Conservation (phyloP, 2,113 vertebrate genomes). For the Gobiocypris rarus region DNA sequence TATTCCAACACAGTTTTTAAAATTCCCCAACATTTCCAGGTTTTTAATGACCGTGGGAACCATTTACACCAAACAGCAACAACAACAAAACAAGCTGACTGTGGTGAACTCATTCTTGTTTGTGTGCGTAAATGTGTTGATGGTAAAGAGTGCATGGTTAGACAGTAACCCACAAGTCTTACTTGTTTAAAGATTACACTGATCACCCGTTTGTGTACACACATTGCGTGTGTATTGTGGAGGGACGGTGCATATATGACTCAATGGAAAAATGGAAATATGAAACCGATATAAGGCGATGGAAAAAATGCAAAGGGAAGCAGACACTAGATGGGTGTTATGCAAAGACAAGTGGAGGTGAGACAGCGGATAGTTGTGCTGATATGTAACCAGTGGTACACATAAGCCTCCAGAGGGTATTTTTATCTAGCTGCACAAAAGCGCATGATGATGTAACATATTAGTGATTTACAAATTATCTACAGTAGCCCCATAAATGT, state of each 20-base stretch:
- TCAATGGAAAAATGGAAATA: slow-evolving; percentile 52
- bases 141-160: background rate
- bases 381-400: slow-evolving; percentile 4
- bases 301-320: slow-evolving; percentile 54
- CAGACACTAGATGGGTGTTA: slow-evolving; percentile 40
- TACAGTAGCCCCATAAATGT: background rate
- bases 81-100: background rate
- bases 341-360: slow-evolving; percentile 43
- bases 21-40: background rate
- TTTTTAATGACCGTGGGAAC: slow-evolving; percentile 1
- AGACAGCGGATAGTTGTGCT: slow-evolving; percentile 3
- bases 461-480: background rate
- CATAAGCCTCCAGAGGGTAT: background rate
- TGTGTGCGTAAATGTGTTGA: slow-evolving; percentile 12
- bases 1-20: background rate
- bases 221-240: background rate
- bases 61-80: background rate
- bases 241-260: slow-evolving; percentile 4
- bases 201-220: background rate
- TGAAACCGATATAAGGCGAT: slow-evolving; percentile 51
- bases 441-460: slow-evolving; percentile 1
- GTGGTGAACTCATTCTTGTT: background rate
- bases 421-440: slow-evolving; percentile 23
- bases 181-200: slow-evolving; percentile 3
- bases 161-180: background rate